Percentiles rank a stretch among this genome's conserved stretches.
phyloP scores from a whole-genome alignment of 2,113 vertebrate genomes.

The Athene cunicularia region DNA sequence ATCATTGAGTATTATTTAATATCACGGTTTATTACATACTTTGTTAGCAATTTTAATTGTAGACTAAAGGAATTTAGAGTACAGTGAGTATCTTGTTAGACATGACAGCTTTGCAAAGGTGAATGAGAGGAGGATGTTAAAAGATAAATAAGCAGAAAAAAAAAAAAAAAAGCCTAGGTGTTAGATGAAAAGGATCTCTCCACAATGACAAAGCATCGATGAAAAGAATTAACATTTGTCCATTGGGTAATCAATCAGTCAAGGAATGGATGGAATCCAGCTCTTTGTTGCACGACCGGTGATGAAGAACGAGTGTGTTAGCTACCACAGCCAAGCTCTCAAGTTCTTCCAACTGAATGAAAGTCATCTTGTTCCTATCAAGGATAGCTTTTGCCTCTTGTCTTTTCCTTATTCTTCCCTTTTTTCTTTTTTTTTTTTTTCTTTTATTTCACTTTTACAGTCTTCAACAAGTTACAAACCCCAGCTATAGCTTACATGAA shows the following conservation, averaged over 20 bases:
- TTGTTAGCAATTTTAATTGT: slow-evolving; percentile 51
- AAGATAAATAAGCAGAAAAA: slow-evolving; percentile 60
- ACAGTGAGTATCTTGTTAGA: slow-evolving; percentile 44
- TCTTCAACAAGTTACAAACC: slow-evolving; percentile 37
- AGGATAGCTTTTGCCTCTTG: background rate
- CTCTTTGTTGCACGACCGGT: slow-evolving; percentile 72
- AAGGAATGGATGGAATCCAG: slow-evolving; percentile 89
- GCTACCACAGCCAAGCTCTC: slow-evolving; percentile 74
- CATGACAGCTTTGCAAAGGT: slow-evolving; percentile 64
- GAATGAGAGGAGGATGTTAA: slow-evolving; percentile 59
- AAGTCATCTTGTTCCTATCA: slow-evolving; percentile 86
- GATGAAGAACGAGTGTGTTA: slow-evolving; percentile 81
- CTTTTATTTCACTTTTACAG: background rate
- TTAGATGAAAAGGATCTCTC: slow-evolving; percentile 76
- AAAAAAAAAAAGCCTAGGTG: slow-evolving; percentile 63
- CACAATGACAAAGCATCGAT: slow-evolving; percentile 78
- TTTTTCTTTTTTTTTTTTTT: background rate
- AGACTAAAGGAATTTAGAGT: slow-evolving; percentile 3
- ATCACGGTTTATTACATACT: slow-evolving; percentile 13
- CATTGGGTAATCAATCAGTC: slow-evolving; percentile 88
- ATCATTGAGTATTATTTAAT: slow-evolving; percentile 45
- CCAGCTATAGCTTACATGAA: background rate
- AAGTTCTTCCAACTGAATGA: slow-evolving; percentile 62
- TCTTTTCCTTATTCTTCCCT: background rate
- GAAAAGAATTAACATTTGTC: slow-evolving; percentile 96